phyloP scores from a whole-genome alignment of 2,888 invertebrate genomes.

The Didymodactylos carnosus region DNA sequence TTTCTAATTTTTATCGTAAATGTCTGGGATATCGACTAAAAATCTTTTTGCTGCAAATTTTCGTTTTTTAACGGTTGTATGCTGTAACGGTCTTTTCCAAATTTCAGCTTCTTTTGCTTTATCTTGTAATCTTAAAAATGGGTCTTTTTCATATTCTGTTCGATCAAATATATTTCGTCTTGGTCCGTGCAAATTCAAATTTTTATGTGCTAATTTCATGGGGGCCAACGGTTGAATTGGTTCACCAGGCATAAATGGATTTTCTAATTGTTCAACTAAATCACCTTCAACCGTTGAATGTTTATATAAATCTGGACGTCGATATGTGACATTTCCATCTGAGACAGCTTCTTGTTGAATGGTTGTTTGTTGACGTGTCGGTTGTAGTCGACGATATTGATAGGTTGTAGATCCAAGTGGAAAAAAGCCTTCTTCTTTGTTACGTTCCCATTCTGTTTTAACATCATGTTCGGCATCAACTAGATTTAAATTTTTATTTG shows the following conservation, averaged over 20 bases:
- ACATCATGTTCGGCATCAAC: neutral
- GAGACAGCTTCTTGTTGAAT: neutral
- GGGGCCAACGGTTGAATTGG: neutral
- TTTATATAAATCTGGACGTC: neutral
- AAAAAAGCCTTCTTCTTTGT: neutral
- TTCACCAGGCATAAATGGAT: neutral
- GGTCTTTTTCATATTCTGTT: neutral
- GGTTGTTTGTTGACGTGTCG: neutral
- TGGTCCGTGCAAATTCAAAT: neutral
- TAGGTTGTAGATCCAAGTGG: neutral
- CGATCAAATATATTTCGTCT: neutral
- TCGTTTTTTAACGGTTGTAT: neutral
- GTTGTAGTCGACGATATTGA: neutral
- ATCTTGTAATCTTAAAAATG: neutral
- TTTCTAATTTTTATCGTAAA: neutral
- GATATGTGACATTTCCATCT: neutral
- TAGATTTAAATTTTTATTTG: neutral
- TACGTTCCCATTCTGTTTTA: neutral
- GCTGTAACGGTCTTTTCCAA: neutral
- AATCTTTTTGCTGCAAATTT: neutral
- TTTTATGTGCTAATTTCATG: neutral
- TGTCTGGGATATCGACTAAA: neutral
- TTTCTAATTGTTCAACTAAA: neutral
- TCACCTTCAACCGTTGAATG: neutral
- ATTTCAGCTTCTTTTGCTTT: neutral